Conservation (phyloP, 2,113 vertebrate species). For the Sciurus niger region DNA sequence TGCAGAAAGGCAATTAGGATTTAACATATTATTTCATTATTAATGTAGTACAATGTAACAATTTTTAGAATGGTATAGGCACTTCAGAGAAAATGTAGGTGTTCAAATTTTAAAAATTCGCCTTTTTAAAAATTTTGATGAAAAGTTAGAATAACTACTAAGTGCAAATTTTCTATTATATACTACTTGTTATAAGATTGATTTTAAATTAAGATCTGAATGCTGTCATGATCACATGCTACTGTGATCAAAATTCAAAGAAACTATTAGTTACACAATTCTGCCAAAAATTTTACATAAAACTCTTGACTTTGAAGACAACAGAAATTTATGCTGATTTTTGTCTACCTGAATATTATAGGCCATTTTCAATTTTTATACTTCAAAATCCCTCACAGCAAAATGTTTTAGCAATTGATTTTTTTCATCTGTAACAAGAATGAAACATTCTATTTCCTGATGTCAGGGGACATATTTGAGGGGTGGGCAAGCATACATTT, state of each 20-base stretch:
- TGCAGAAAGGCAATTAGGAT: background rate
- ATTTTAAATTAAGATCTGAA: background rate
- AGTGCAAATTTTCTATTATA: background rate
- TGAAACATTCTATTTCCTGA: conserved; percentile 69
- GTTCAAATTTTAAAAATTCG: background rate
- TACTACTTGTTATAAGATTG: background rate
- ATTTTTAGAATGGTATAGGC: background rate
- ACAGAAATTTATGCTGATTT: background rate
- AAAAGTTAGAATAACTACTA: background rate
- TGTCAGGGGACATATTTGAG: conserved; percentile 73
- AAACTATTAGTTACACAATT: background rate
- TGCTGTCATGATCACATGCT: background rate
- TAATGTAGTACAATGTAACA: background rate
- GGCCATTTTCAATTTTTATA: conserved; percentile 30
- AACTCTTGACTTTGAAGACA: conserved; percentile 51
- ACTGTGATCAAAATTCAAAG: background rate
- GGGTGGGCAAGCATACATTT: conserved; percentile 71
- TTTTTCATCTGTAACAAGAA: conserved; percentile 75
- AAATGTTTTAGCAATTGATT: conserved; percentile 66
- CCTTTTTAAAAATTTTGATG: background rate
- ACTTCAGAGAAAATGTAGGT: background rate
- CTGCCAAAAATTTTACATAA: background rate
- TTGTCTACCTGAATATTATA: conserved; percentile 51
- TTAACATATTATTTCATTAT: background rate
- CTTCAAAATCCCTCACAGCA: conserved; percentile 59